Evolutionary conservation across 2,888 invertebrate species (phyloP).

Genomic region (Drosophila sordidapex): DNA sequence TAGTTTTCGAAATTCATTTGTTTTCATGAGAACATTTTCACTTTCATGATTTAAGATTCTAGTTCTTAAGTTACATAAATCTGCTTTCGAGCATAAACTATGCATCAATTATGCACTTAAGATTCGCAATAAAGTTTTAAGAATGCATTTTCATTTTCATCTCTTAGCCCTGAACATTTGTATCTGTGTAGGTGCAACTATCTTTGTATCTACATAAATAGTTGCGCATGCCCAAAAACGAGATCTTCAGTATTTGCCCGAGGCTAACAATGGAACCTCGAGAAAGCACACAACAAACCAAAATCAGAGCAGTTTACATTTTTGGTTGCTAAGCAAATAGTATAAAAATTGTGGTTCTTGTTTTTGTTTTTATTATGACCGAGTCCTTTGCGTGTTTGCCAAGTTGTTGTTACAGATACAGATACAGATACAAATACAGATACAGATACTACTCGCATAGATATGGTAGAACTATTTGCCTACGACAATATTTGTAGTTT

Average conservation of each 20-base stretch:
- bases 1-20: neutral
- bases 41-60: neutral
- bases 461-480: slow-evolving; percentile 70
- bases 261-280: slow-evolving; percentile 50
- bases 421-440: slow-evolving; percentile 21
- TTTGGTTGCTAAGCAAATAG: slow-evolving; percentile 69
- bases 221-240: slow-evolving; percentile 17
- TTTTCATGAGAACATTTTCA: neutral
- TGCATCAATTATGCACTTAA: too few relatives aligned
- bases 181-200: neutral
- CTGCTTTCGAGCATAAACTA: neutral
- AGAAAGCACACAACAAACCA: slow-evolving; percentile 43
- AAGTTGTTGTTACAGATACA: slow-evolving; percentile 45
- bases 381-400: slow-evolving; percentile 66
- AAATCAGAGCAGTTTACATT: slow-evolving; percentile 78
- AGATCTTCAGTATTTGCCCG: slow-evolving; percentile 48
- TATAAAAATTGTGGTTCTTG: slow-evolving; percentile 27
- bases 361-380: slow-evolving; percentile 29
- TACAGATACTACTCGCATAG: slow-evolving; percentile 29
- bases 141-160: neutral
- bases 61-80: neutral
- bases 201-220: slow-evolving; percentile 10
- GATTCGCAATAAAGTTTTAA: neutral
- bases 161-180: neutral
- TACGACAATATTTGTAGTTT: slow-evolving; percentile 70